Evolutionary conservation across 2,888 invertebrate species (phyloP).

Genomic region (Isoperla grammatica): DNA sequence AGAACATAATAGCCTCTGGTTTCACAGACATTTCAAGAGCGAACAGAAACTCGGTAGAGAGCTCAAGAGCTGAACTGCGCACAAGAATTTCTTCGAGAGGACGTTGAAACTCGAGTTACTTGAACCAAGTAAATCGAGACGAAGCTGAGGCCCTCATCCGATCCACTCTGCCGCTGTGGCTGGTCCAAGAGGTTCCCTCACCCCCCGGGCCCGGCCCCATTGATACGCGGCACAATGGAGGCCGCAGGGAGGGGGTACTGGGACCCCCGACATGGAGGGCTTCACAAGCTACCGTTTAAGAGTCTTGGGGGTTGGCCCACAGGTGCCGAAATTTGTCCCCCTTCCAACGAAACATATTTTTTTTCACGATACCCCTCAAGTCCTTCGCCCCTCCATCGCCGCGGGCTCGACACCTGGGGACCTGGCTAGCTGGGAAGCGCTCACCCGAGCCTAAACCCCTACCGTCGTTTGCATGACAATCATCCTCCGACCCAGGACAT

Average conservation of each 20-base stretch:
- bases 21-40: not conserved
- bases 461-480: conserved; percentile 29
- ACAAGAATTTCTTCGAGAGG: not conserved
- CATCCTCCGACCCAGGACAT: conserved; percentile 4
- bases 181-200: conserved; percentile 15
- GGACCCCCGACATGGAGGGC: conserved; percentile 20
- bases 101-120: conserved; percentile 8
- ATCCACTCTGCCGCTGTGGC: too few relatives aligned
- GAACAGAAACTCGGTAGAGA: not conserved
- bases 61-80: not conserved
- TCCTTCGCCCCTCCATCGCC: conserved; percentile 5
- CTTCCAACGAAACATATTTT: conserved; percentile 15
- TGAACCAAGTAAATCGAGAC: conserved; percentile 6
- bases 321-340: conserved; percentile 26
- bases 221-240: conserved; percentile 17
- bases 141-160: not conserved
- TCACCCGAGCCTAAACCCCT: conserved; percentile 8
- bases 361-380: conserved; percentile 8
- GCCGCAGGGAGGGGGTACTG: conserved; percentile 6
- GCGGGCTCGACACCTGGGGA: conserved; percentile 27
- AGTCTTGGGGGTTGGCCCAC: conserved; percentile 19
- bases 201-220: conserved; percentile 21
- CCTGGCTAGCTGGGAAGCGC: conserved; percentile 16
- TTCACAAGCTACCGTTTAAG: conserved; percentile 23
- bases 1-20: not conserved